Conservation (phyloP, 1,140 invertebrate genomes). For the Pomacea maculata region DNA sequence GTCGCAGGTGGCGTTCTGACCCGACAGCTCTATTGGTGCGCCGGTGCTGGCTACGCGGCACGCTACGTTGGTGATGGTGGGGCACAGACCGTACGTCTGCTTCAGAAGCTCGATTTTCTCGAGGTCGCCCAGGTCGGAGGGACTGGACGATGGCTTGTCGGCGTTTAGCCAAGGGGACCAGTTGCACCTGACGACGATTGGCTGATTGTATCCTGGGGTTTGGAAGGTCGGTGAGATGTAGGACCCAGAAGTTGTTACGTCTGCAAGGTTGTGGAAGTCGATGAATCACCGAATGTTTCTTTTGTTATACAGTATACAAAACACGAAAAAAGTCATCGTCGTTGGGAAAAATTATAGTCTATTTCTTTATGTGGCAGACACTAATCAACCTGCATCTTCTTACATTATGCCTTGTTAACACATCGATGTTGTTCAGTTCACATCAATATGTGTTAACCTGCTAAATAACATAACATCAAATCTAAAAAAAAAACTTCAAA, state of each 20-base stretch:
- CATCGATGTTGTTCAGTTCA: too few species aligned
- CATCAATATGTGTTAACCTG: too few species aligned
- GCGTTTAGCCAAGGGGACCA: conserved; percentile 60
- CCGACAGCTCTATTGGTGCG: conserved; percentile 73
- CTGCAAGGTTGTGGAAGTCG: background rate
- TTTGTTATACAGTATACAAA: background rate
- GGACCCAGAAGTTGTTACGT: background rate
- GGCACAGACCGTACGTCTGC: conserved; percentile 65
- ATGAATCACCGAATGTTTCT: background rate
- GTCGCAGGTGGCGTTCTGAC: conserved; percentile 64
- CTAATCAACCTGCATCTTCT: too few species aligned
- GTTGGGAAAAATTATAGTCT: too few species aligned
- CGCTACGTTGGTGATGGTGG: conserved; percentile 77
- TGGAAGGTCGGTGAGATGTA: background rate
- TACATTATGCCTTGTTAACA: too few species aligned
- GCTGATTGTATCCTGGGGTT: background rate
- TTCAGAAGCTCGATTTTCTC: conserved; percentile 56
- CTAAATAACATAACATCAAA: too few species aligned
- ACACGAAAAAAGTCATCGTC: too few species aligned
- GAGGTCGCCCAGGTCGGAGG: conserved; percentile 50
- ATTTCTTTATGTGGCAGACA: too few species aligned
- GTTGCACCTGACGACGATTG: conserved; percentile 30
- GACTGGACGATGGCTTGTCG: conserved; percentile 32
- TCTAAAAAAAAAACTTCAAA: too few species aligned
- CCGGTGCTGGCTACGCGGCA: conserved; percentile 76